Base-by-base conservation (phyloP, 2,797 vertebrate genomes). In the Trachops cirrhosus region DNA sequence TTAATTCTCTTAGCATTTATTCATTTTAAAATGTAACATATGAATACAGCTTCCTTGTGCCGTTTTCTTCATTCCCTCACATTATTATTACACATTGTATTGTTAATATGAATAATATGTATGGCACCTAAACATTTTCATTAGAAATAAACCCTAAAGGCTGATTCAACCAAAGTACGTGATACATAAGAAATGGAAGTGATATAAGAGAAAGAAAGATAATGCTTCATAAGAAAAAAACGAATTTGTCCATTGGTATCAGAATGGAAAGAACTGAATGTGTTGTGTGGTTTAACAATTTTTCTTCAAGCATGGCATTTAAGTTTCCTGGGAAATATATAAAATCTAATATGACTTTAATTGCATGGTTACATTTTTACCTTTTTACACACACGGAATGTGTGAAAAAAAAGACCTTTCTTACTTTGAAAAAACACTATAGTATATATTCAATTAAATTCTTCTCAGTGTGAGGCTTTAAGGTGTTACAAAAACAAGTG, bases 11-110 rank as follows among this genome's bases (percentile, higher is more conserved):
- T 41, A 89, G 9, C 18, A 91, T 84, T 9, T 34, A 75, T 93
- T 95, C 94, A 83, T 52, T 94, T 84, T 73, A 94, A 97, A 93
- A 78, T 71, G 74, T 67, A 86, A 64, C 7, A 57, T n/a, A 83
- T 86, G 52, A 19, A 64, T 96, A 32, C 5, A 90, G 39, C 24
- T 95, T 78, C 24, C 50, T 95, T 86, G 62, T 87, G 22, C 11
- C 22, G 50, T 75, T 97, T 97, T 92, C 78, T 85, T 89, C 62
- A 67, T 79, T 86, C 32, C 0, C 54, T 94, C 67, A 87, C 57
- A 54, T 39, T 97, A 94, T 95, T 64, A 3, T 80, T 95, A 79
- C 0, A 74, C 2, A 34, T 24, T 89, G 64, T 91, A 74, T 93
- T 93, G 1, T 96, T 86, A 79, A 37, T 32, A 77, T n/a, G 37